Conservation (phyloP, 1,140 invertebrate species). For the Portunus trituberculatus region DNA sequence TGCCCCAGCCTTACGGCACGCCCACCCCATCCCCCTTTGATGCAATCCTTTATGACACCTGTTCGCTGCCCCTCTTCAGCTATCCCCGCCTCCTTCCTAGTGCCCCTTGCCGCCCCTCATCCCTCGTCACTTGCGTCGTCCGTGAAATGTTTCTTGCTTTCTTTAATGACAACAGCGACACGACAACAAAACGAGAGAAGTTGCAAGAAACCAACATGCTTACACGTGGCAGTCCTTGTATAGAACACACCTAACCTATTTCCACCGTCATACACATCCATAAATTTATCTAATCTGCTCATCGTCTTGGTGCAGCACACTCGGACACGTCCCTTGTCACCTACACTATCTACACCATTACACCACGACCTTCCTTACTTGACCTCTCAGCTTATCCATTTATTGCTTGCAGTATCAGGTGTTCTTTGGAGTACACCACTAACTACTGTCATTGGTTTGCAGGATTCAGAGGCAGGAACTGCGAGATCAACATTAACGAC, state of each 20-base stretch:
- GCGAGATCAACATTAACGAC: constrained; percentile 88
- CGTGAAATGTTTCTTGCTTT: background rate
- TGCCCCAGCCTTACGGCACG: background rate
- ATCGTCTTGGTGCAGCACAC: no score
- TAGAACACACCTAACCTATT: no score
- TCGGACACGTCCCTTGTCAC: no score
- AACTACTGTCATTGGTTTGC: constrained; percentile 78
- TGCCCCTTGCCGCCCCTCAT: background rate
- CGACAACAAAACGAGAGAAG: no score
- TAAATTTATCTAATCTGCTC: no score
- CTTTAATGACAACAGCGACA: background rate
- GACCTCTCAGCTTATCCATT: background rate
- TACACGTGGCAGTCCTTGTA: no score
- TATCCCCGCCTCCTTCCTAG: background rate
- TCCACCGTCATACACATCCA: no score
- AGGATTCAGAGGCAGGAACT: constrained; percentile 93
- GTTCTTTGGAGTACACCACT: background rate
- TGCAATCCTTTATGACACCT: no score
- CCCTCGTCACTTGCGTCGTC: background rate
- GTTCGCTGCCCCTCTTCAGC: background rate
- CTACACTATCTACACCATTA: background rate
- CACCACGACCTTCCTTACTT: background rate
- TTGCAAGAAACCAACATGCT: no score
- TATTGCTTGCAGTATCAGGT: background rate
- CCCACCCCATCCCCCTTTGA: background rate